These are phyloP conservation scores for Aplidium turbinatum DNA, from an alignment of 23 tunicate species.

Conservation along the genomic window DNA sequence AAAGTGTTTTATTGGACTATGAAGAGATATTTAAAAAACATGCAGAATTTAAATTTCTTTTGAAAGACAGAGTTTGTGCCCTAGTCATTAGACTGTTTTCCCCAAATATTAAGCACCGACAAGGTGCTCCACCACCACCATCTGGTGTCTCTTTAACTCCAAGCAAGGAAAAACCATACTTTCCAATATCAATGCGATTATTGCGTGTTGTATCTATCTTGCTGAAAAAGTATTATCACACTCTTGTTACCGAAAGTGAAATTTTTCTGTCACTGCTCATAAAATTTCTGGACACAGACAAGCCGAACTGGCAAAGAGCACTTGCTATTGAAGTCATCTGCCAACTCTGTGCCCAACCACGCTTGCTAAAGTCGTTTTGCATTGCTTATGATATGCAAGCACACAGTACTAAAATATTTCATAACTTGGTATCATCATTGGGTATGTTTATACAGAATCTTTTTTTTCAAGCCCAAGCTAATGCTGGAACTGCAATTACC, in stretches of 20 bases:
- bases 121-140: conserved; percentile 90
- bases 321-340: conserved; percentile 88
- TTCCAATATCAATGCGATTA: conserved; percentile 81
- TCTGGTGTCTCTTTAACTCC: conserved; percentile 38
- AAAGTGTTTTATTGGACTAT: conserved; percentile 74
- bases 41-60: conserved; percentile 84
- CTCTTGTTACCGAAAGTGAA: conserved; percentile 93
- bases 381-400: conserved; percentile 86
- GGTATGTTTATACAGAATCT: conserved; percentile 71
- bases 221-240: conserved; percentile 69
- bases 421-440: conserved; percentile 74
- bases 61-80: conserved; percentile 95
- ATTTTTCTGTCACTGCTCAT: conserved; percentile 84
- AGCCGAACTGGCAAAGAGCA: conserved; percentile 92
- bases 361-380: conserved; percentile 68
- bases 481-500: background rate
- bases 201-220: conserved; percentile 78
- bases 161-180: conserved; percentile 79
- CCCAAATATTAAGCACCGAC: conserved; percentile 92
- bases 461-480: conserved; percentile 54
- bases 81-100: conserved; percentile 87
- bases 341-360: conserved; percentile 86
- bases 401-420: conserved; percentile 68
- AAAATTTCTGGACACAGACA: conserved; percentile 85
- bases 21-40: conserved; percentile 70